These are phyloP conservation scores for Charina bottae DNA, from an alignment of 2,113 vertebrate genomes.

Conservation along the genomic window DNA sequence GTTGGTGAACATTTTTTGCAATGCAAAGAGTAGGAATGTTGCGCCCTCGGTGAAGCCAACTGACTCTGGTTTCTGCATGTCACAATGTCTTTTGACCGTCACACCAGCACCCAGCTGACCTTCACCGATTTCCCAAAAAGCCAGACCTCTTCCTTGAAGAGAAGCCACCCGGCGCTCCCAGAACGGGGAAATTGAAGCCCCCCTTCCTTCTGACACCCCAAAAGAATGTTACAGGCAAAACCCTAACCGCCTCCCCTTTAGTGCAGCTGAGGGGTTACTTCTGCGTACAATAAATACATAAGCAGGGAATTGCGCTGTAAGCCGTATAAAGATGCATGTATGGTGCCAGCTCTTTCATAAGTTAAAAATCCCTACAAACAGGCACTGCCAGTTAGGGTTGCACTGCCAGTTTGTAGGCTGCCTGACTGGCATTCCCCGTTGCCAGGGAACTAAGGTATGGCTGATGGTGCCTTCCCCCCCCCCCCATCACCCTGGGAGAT, in stretches of 20 bases:
- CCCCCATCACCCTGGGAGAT: too few species aligned
- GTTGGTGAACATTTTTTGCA: background rate
- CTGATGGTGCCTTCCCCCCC: too few species aligned
- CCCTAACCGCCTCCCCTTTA: background rate
- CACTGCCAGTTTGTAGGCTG: too few species aligned
- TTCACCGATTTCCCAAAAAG: background rate
- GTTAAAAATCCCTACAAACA: too few species aligned
- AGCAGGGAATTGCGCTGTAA: too few species aligned
- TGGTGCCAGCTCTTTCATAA: too few species aligned
- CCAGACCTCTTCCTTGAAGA: background rate
- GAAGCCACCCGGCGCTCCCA: background rate
- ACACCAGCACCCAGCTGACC: background rate
- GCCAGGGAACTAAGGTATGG: too few species aligned
- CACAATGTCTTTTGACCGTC: background rate
- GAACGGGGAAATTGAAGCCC: background rate
- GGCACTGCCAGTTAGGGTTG: too few species aligned
- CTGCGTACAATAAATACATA: too few species aligned
- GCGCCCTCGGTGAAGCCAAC: background rate
- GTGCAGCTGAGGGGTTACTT: too few species aligned
- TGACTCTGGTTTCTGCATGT: background rate
- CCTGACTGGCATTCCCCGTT: too few species aligned
- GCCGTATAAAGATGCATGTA: too few species aligned
- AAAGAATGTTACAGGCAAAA: background rate
- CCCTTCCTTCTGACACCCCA: background rate
- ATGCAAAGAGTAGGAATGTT: background rate